phyloP scores from a whole-genome alignment of 2,888 invertebrate genomes.

The Habroteleia sp. region DNA sequence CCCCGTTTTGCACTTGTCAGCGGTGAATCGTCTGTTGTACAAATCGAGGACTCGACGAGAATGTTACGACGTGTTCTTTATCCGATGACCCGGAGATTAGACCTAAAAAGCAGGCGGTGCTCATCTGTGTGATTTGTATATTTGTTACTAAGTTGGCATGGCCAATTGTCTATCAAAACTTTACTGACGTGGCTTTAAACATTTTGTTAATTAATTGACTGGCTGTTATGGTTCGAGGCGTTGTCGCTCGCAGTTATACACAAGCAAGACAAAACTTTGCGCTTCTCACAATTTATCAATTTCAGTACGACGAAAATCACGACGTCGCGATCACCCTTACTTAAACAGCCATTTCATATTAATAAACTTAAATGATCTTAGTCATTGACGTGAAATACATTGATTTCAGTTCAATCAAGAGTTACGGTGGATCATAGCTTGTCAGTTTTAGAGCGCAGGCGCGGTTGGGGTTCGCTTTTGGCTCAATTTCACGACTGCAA shows the following conservation, averaged over 20 bases:
- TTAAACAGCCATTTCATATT: slow-evolving; percentile 55
- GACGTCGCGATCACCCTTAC: slow-evolving; percentile 38
- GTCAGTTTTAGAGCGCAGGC: slow-evolving; percentile 26
- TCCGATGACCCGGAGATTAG: slow-evolving; percentile 63
- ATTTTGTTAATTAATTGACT: slow-evolving; percentile 46
- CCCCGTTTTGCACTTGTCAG: slow-evolving; percentile 53
- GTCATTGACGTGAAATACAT: slow-evolving; percentile 41
- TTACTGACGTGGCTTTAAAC: slow-evolving; percentile 39
- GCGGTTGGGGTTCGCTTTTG: not conserved
- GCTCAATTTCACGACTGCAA: too few relatives aligned
- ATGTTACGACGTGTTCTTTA: slow-evolving; percentile 51
- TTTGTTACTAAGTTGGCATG: slow-evolving; percentile 4
- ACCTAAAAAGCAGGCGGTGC: slow-evolving; percentile 62
- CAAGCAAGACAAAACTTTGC: too few relatives aligned
- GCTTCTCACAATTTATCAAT: too few relatives aligned
- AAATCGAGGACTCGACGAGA: slow-evolving; percentile 58
- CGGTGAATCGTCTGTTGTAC: slow-evolving; percentile 49
- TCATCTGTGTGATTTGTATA: slow-evolving; percentile 46
- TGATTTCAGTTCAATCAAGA: slow-evolving; percentile 45
- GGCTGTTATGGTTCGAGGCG: slow-evolving; percentile 50
- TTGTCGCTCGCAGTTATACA: slow-evolving; percentile 13
- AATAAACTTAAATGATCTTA: slow-evolving; percentile 54
- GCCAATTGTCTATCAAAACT: slow-evolving; percentile 42
- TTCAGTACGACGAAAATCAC: slow-evolving; percentile 25
- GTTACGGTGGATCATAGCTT: slow-evolving; percentile 48